Percentiles rank a stretch among this genome's conserved stretches.
phyloP scores from a whole-genome alignment of 2,113 vertebrate genomes.

The Fregetta grallaria region DNA sequence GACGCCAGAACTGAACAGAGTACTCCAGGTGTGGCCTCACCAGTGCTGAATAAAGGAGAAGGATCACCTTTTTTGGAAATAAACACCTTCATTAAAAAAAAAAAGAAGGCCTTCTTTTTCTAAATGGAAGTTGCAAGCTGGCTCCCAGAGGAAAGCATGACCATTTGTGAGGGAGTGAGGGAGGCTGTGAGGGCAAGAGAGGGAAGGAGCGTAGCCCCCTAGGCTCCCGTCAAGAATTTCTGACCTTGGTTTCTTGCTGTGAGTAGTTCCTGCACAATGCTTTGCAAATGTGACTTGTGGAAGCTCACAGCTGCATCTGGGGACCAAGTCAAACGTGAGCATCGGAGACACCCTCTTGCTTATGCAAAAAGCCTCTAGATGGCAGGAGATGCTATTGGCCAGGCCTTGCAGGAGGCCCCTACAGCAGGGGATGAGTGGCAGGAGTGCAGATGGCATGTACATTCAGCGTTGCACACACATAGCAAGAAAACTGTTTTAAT shows the following conservation, averaged over 20 bases:
- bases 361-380: slow-evolving; percentile 3
- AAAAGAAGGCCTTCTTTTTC: neutral
- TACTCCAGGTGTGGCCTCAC: neutral
- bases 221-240: neutral
- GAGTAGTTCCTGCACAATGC: neutral
- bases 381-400: neutral
- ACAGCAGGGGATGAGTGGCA: neutral
- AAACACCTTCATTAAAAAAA: neutral
- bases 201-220: neutral
- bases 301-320: neutral
- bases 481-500: neutral
- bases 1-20: neutral
- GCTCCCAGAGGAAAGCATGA: neutral
- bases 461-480: neutral
- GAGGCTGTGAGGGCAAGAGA: neutral
- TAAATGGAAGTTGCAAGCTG: neutral
- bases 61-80: neutral
- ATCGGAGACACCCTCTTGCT: neutral
- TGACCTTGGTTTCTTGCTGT: neutral
- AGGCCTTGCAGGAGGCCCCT: neutral
- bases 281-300: neutral
- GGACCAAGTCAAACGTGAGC: accelerated
- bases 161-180: neutral
- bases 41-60: neutral
- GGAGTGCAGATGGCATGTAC: neutral